phyloP scores from a whole-genome alignment of 2,797 vertebrate genomes.

The Dermochelys coriacea region DNA sequence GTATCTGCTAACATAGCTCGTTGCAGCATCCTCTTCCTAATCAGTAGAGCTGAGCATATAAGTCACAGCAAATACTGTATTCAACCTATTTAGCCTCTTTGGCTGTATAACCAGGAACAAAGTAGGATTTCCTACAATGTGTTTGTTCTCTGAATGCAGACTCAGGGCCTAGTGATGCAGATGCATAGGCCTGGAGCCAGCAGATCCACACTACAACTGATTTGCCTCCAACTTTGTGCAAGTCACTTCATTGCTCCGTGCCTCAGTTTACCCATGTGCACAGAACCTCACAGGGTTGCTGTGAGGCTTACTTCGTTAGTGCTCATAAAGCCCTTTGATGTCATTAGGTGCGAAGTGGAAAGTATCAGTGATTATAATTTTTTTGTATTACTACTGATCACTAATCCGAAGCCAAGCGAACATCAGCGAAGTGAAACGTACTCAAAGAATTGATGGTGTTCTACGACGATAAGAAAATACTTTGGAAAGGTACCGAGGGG shows the following conservation, averaged over 20 bases:
- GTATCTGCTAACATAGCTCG: background rate
- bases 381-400: background rate
- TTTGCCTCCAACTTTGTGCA: background rate
- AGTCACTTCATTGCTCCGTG: background rate
- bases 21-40: background rate
- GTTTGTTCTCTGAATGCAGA: background rate
- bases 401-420: background rate
- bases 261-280: background rate
- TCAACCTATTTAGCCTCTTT: background rate
- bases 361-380: background rate
- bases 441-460: background rate
- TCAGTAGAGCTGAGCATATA: background rate
- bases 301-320: background rate
- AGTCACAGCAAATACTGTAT: background rate
- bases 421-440: fast-evolving
- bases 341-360: background rate
- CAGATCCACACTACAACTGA: background rate
- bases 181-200: background rate
- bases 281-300: too few relatives aligned
- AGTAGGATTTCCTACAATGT: background rate
- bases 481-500: background rate
- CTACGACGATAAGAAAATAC: fast-evolving
- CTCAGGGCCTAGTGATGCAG: background rate
- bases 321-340: background rate
- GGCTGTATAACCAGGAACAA: background rate